Evolutionary conservation across 92 coral and sea anemone species (phyloP).

Genomic region (Umimayanthus kanabou): DNA sequence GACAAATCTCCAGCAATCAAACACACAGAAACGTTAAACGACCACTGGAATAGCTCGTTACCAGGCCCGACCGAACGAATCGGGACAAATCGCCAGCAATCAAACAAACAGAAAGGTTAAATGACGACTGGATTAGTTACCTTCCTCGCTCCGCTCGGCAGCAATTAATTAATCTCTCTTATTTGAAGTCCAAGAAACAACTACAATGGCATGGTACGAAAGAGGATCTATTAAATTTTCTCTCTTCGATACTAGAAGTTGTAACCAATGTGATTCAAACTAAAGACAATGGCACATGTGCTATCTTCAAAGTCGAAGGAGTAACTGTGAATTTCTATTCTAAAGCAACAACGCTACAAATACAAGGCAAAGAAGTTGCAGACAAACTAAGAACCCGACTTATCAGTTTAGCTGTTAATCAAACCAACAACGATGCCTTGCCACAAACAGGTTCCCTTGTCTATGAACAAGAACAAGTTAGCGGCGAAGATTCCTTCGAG

Average conservation of each 20-base stretch:
- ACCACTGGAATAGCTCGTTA: too few relatives aligned
- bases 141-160: too few relatives aligned
- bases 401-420: slow-evolving; percentile 37
- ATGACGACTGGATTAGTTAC: too few relatives aligned
- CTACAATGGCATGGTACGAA: slow-evolving; percentile 57
- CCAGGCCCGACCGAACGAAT: too few relatives aligned
- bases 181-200: slow-evolving; percentile 16
- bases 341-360: slow-evolving; percentile 43
- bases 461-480: slow-evolving; percentile 36
- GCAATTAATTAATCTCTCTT: too few relatives aligned
- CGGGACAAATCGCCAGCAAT: too few relatives aligned
- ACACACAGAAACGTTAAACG: too few relatives aligned
- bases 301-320: slow-evolving; percentile 49
- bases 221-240: slow-evolving; percentile 41
- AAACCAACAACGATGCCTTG: too few relatives aligned
- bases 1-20: too few relatives aligned
- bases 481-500: slow-evolving; percentile 26
- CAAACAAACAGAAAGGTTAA: too few relatives aligned
- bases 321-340: slow-evolving; percentile 36
- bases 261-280: slow-evolving; percentile 40
- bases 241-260: slow-evolving; percentile 42
- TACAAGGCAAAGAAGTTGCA: slow-evolving; percentile 40
- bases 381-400: slow-evolving; percentile 46
- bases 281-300: slow-evolving; percentile 50
- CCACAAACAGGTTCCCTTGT: slow-evolving; percentile 8